These are phyloP conservation scores for Chamaetylas fuelleborni DNA, from an alignment of 2,113 vertebrate genomes.

Conservation along the genomic window DNA sequence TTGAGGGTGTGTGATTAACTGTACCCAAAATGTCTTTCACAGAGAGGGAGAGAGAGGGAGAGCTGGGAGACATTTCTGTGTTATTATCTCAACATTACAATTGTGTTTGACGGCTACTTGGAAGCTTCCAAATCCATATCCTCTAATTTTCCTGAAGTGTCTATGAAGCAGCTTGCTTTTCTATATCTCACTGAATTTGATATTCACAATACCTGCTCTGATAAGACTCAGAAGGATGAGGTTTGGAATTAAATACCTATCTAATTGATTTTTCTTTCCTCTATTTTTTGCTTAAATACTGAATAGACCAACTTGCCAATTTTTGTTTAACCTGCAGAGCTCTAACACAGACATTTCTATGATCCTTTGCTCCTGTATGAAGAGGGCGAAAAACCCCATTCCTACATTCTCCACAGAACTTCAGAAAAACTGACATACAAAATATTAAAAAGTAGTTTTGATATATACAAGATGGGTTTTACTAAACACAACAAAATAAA, in stretches of 20 bases:
- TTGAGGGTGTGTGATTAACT: background rate
- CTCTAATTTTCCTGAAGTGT: background rate
- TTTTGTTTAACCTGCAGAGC: background rate
- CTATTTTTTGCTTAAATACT: background rate
- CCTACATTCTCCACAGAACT: background rate
- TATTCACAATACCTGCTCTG: background rate
- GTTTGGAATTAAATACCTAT: background rate
- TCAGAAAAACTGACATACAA: background rate
- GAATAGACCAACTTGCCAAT: background rate
- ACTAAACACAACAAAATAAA: background rate
- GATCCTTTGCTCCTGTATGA: background rate
- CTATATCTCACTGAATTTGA: background rate
- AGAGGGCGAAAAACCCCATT: background rate
- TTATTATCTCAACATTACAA: background rate
- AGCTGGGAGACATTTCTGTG: background rate
- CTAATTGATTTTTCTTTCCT: background rate
- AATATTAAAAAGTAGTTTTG: background rate
- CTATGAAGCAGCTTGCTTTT: background rate
- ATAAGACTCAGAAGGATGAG: background rate
- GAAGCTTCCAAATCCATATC: background rate
- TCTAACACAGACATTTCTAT: background rate
- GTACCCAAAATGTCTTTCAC: background rate
- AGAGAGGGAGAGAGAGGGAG: background rate
- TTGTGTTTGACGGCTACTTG: accelerated
- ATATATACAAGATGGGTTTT: background rate